phyloP scores from a whole-genome alignment of 2,888 invertebrate species.

The Ornithoptera priamus region DNA sequence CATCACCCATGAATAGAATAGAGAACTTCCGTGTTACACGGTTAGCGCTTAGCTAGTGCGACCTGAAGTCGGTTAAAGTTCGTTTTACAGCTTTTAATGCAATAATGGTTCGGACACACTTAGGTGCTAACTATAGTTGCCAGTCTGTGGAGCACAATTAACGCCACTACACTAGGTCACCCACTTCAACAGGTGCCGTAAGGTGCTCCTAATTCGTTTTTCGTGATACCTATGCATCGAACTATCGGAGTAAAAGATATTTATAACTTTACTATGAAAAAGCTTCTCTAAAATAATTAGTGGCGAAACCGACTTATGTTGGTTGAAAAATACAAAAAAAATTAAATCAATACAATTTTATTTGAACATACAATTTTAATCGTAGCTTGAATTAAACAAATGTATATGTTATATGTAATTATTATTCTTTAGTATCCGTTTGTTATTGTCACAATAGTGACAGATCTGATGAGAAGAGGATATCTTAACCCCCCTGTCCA shows the following conservation, averaged over 20 bases:
- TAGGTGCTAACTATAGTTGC: slow-evolving; percentile 43
- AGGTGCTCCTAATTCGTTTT: slow-evolving; percentile 33
- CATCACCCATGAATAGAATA: too few relatives aligned
- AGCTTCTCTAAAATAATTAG: neutral
- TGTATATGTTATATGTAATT: too few relatives aligned
- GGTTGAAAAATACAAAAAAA: too few relatives aligned
- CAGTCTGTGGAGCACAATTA: slow-evolving; percentile 45
- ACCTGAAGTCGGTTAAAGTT: neutral
- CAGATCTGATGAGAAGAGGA: too few relatives aligned
- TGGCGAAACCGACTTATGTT: neutral
- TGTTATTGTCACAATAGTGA: too few relatives aligned
- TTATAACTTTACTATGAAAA: neutral
- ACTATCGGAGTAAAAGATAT: neutral
- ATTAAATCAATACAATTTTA: too few relatives aligned
- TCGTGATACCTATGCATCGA: slow-evolving; percentile 10
- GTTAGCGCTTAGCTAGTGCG: too few relatives aligned
- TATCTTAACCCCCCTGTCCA: too few relatives aligned
- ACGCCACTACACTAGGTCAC: slow-evolving; percentile 54
- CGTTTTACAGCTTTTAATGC: slow-evolving; percentile 9
- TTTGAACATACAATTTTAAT: too few relatives aligned
- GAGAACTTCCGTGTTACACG: too few relatives aligned
- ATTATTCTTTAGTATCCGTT: too few relatives aligned
- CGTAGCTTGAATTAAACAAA: too few relatives aligned
- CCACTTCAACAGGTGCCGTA: slow-evolving; percentile 62
- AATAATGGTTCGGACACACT: slow-evolving; percentile 40